Percentiles rank a stretch among this genome's conserved stretches.
These are phyloP conservation scores for Biston betularia DNA, from an alignment of 2,888 invertebrate species.

Conservation along the genomic window DNA sequence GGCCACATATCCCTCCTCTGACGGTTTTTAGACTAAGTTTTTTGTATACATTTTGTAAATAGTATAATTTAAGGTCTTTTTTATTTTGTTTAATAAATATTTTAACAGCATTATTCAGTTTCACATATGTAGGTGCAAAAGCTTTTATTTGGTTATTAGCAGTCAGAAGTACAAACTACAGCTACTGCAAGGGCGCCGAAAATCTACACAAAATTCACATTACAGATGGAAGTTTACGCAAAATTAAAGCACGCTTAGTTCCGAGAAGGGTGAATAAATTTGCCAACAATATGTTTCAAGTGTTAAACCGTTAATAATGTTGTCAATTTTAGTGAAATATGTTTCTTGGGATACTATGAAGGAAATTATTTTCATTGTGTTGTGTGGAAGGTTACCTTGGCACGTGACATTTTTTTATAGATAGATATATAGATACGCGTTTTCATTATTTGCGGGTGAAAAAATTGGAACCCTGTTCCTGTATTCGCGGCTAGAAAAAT, in stretches of 20 bases:
- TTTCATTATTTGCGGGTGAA: too few species aligned
- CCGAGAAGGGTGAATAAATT: slow-evolving; percentile 76
- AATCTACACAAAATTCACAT: slow-evolving; percentile 46
- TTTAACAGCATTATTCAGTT: too few species aligned
- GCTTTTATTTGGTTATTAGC: not conserved
- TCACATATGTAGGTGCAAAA: too few species aligned
- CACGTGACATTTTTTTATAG: not conserved
- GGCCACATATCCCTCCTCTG: too few species aligned
- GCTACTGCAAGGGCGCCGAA: slow-evolving; percentile 16
- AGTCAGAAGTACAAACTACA: not conserved
- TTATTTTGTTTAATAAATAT: too few species aligned
- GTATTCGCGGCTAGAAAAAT: too few species aligned
- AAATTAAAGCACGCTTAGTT: slow-evolving; percentile 76
- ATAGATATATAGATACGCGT: too few species aligned
- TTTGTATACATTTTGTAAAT: too few species aligned
- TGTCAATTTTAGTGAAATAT: slow-evolving; percentile 31
- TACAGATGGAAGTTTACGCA: slow-evolving; percentile 69
- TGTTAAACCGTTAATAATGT: slow-evolving; percentile 30
- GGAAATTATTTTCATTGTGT: not conserved
- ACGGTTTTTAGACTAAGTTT: too few species aligned
- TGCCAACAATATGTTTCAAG: slow-evolving; percentile 63
- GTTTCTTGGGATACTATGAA: slow-evolving; percentile 9
- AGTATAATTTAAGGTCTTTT: too few species aligned
- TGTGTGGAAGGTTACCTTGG: not conserved
- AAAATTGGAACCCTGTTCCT: too few species aligned